Evolutionary conservation across 1,140 invertebrate genomes (phyloP).

Genomic region (Monomorium pharaonis): DNA sequence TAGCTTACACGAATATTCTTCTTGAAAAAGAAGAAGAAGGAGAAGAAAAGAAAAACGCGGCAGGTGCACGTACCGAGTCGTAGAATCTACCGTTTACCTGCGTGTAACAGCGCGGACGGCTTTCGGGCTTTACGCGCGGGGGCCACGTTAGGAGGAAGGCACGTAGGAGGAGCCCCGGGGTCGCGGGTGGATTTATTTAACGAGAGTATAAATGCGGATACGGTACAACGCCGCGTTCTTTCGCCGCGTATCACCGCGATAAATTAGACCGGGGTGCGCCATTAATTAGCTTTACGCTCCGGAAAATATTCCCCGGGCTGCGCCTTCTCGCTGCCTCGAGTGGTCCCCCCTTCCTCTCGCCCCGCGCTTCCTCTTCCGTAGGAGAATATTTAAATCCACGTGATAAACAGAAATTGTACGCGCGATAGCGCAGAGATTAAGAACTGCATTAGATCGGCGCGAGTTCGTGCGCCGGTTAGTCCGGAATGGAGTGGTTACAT

Average conservation of each 20-base stretch:
- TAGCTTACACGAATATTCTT: background rate
- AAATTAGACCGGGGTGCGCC: slow-evolving; percentile 36
- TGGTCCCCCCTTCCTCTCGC: background rate
- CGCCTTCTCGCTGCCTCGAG: slow-evolving; percentile 38
- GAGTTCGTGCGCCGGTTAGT: background rate
- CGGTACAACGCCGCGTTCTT: slow-evolving; percentile 49
- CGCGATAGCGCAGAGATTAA: slow-evolving; percentile 24
- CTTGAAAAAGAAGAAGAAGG: background rate
- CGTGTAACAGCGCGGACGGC: background rate
- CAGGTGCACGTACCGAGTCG: slow-evolving; percentile 15
- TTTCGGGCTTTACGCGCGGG: slow-evolving; percentile 33
- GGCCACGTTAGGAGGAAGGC: slow-evolving; percentile 16
- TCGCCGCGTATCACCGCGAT: slow-evolving; percentile 51
- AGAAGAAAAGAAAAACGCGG: background rate
- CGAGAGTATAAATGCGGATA: slow-evolving; percentile 61
- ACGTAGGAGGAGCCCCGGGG: slow-evolving; percentile 37
- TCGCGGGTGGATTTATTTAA: slow-evolving; percentile 58
- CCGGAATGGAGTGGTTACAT: no score
- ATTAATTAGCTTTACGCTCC: slow-evolving; percentile 47
- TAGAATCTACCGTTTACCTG: slow-evolving; percentile 44
- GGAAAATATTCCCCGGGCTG: slow-evolving; percentile 36
- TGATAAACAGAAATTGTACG: slow-evolving; percentile 31
- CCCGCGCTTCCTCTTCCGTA: background rate
- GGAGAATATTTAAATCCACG: slow-evolving; percentile 40
- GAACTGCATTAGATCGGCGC: slow-evolving; percentile 16